These are phyloP conservation scores for Parazoanthus swiftii DNA, from an alignment of 92 coral and sea anemone species.

Conservation along the genomic window DNA sequence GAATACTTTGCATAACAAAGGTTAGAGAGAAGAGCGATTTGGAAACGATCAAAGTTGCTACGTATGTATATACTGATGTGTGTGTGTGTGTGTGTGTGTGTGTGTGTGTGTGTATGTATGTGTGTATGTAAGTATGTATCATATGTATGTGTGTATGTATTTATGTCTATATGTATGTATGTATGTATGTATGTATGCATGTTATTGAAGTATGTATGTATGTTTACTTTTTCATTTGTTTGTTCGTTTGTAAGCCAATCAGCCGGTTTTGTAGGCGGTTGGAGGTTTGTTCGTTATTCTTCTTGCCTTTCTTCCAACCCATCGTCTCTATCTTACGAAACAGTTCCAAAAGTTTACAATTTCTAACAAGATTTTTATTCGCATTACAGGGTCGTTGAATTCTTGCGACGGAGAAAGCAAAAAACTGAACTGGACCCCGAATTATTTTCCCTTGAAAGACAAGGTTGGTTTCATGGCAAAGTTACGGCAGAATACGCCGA, in stretches of 20 bases:
- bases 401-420: slow-evolving; percentile 60
- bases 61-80: too few relatives aligned
- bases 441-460: slow-evolving; percentile 72
- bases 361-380: not conserved
- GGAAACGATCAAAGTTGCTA: too few relatives aligned
- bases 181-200: too few relatives aligned
- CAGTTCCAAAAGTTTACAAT: not conserved
- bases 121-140: too few relatives aligned
- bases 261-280: not conserved
- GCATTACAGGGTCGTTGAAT: slow-evolving; percentile 70
- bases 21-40: too few relatives aligned
- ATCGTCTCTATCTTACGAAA: not conserved
- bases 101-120: too few relatives aligned
- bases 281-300: not conserved
- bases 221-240: not conserved
- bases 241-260: too few relatives aligned
- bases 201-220: not conserved
- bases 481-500: slow-evolving; percentile 95
- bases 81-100: too few relatives aligned
- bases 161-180: too few relatives aligned
- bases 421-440: slow-evolving; percentile 45
- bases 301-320: not conserved
- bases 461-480: slow-evolving; percentile 97
- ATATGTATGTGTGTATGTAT: too few relatives aligned
- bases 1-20: too few relatives aligned